phyloP scores from a whole-genome alignment of 2,113 vertebrate genomes.

The Rhineura floridana region DNA sequence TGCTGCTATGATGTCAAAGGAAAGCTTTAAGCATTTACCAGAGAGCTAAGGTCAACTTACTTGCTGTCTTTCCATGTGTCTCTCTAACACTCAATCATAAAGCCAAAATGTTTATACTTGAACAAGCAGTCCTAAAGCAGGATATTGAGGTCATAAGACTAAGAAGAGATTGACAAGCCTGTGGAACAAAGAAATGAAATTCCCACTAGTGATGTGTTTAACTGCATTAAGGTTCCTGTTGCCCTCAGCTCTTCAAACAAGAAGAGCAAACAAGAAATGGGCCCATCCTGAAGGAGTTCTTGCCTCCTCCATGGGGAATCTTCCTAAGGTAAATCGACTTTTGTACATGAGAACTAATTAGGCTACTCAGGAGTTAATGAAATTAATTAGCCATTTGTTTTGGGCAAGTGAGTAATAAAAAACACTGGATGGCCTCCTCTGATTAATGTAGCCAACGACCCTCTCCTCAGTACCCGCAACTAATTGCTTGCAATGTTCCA shows the following conservation, averaged over 20 bases:
- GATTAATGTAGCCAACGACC: not conserved
- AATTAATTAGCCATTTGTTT: not conserved
- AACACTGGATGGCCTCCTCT: not conserved
- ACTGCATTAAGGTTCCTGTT: conserved; percentile 54
- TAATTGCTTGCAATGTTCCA: not conserved
- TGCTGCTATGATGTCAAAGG: conserved; percentile 48
- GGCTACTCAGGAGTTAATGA: not conserved
- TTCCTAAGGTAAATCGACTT: conserved; percentile 4
- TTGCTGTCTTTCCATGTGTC: conserved; percentile 52
- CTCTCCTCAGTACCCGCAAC: not conserved
- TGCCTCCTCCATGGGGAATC: not conserved
- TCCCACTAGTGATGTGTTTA: conserved; percentile 54
- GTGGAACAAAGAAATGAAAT: conserved; percentile 52
- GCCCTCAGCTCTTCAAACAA: conserved; percentile 10
- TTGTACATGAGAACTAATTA: not conserved
- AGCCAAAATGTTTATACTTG: conserved; percentile 62
- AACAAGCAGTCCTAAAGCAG: conserved; percentile 57
- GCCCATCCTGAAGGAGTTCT: conserved; percentile 11
- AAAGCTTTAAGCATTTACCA: conserved; percentile 48
- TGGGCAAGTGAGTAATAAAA: not conserved
- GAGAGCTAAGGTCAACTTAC: conserved; percentile 55
- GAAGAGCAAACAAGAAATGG: conserved; percentile 3
- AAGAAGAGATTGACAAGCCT: conserved; percentile 44
- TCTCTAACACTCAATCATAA: conserved; percentile 53
- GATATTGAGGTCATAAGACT: conserved; percentile 59